These are phyloP conservation scores for Orbicella faveolata DNA, from an alignment of 64 coral and sea anemone genomes.

Conservation along the genomic window DNA sequence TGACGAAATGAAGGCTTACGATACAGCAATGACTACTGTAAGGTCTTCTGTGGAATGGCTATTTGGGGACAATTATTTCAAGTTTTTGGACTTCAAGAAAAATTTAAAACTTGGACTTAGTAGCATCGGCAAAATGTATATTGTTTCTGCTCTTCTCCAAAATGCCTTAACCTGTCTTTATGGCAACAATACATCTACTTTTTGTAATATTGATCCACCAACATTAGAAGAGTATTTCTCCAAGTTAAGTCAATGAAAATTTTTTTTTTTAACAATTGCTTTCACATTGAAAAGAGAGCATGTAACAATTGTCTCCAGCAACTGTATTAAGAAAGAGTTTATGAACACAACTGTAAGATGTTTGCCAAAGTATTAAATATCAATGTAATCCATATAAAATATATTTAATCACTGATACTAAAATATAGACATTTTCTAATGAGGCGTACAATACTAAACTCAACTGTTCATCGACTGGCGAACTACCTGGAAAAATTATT, in stretches of 20 bases:
- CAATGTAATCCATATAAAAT: neutral
- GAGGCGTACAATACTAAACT: neutral
- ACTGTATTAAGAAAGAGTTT: constrained; percentile 22
- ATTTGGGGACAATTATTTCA: neutral
- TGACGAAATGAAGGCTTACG: constrained; percentile 13
- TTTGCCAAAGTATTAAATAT: neutral
- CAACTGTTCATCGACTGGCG: constrained; percentile 1
- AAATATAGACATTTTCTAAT: neutral
- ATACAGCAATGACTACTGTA: neutral
- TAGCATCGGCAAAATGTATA: constrained; percentile 5
- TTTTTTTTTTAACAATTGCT: neutral
- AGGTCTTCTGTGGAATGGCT: neutral
- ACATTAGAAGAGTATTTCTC: constrained; percentile 37
- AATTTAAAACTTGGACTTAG: constrained; percentile 18
- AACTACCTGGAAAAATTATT: neutral
- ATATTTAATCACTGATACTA: neutral
- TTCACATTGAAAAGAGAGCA: neutral
- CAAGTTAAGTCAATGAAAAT: neutral
- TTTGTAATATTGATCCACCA: constrained; percentile 19
- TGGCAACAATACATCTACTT: constrained; percentile 24
- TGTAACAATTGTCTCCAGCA: constrained; percentile 15
- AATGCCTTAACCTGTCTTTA: constrained; percentile 34
- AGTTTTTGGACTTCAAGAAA: neutral
- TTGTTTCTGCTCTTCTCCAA: constrained; percentile 5
- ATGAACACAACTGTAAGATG: neutral